Evolutionary conservation across 53 echinoderm and acorn worm species (phyloP).

Genomic region (Stichopus horrens): DNA sequence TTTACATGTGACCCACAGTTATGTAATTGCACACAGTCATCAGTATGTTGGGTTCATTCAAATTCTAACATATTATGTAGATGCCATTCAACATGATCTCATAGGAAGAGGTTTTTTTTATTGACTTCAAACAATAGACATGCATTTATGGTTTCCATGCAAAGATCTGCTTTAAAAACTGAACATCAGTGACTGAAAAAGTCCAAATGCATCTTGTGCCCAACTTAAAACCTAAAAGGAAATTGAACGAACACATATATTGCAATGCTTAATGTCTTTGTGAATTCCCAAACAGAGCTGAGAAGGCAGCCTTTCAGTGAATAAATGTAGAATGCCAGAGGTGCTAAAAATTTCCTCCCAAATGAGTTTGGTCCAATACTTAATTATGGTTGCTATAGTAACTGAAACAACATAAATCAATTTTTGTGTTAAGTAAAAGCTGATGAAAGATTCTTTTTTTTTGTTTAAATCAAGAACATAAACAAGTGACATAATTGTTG

Average conservation of each 20-base stretch:
- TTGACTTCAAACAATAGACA: too few species aligned
- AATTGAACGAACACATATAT: neutral
- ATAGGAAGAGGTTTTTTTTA: too few species aligned
- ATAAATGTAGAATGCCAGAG: neutral
- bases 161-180: too few species aligned
- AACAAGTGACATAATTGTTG: neutral
- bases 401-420: conserved; percentile 23
- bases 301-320: neutral
- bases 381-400: conserved; percentile 26
- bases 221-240: neutral
- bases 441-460: neutral
- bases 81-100: too few species aligned
- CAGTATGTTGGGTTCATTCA: too few species aligned
- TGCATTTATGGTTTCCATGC: too few species aligned
- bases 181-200: too few species aligned
- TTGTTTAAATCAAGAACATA: neutral
- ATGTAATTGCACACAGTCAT: too few species aligned
- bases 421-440: neutral
- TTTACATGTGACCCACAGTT: too few species aligned
- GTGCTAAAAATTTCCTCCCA: neutral
- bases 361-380: neutral
- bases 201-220: too few species aligned
- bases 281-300: neutral
- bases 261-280: neutral
- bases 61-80: too few species aligned